Evolutionary conservation across 2,113 vertebrate species (phyloP).

Genomic region (Channa maculata): DNA sequence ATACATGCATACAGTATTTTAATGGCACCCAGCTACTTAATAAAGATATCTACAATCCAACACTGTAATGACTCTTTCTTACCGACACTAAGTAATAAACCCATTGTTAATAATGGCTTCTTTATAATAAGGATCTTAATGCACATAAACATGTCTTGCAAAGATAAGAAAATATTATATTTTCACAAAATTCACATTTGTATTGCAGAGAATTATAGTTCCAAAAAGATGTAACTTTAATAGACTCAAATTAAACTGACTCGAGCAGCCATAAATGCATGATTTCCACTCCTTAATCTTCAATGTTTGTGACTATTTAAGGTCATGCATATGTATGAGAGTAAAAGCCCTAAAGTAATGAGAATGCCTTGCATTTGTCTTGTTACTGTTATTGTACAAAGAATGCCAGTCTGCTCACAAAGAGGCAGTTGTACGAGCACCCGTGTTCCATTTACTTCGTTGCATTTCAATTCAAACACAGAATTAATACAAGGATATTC

Average conservation of each 20-base stretch:
- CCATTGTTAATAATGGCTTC: constrained; percentile 14
- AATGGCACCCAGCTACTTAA: neutral
- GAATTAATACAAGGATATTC: constrained; percentile 2
- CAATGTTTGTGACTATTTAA: constrained; percentile 67
- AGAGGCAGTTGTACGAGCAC: constrained; percentile 24
- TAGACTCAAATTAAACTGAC: constrained; percentile 47
- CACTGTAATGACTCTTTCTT: constrained; percentile 1
- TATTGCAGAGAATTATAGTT: constrained; percentile 25
- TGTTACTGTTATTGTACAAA: constrained; percentile 65
- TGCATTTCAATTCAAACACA: constrained; percentile 48
- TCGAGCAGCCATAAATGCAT: constrained; percentile 44
- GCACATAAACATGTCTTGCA: constrained; percentile 15
- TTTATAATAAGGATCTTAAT: neutral
- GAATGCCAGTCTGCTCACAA: constrained; percentile 60
- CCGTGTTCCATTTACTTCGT: constrained; percentile 38
- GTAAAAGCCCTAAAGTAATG: constrained; percentile 52
- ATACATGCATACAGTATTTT: neutral
- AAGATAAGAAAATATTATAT: neutral
- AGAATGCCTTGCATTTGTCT: constrained; percentile 67
- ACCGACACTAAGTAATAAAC: constrained; percentile 2
- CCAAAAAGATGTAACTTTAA: constrained; percentile 47
- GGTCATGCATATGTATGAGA: constrained; percentile 79
- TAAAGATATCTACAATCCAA: constrained; percentile 1
- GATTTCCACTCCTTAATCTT: constrained; percentile 73
- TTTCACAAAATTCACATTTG: constrained; percentile 3